phyloP scores from a whole-genome alignment of 2,113 vertebrate species.

The Plecturocebus donacophilus region DNA sequence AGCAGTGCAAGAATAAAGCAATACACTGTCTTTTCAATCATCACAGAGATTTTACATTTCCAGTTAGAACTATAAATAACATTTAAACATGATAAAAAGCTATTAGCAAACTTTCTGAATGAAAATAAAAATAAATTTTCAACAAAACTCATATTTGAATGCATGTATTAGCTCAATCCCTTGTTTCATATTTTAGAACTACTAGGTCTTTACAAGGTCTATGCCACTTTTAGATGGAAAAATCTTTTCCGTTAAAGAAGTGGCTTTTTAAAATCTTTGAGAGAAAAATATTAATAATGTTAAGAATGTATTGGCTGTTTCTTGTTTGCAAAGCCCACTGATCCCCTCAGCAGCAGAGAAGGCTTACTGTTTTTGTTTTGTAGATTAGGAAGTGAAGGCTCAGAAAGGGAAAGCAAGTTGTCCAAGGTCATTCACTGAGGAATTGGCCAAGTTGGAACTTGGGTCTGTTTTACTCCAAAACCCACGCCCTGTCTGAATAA shows the following conservation, averaged over 20 bases:
- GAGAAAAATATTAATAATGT: background rate
- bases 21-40: background rate
- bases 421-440: background rate
- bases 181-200: background rate
- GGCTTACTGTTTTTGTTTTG: background rate
- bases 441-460: background rate
- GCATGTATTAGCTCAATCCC: background rate
- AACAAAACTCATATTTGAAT: background rate
- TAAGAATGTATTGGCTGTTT: background rate
- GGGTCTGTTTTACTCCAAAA: background rate
- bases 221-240: background rate
- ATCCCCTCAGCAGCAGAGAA: background rate
- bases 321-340: background rate
- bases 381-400: background rate
- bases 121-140: background rate
- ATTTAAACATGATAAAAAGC: background rate
- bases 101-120: background rate
- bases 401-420: background rate
- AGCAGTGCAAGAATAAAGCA: no score
- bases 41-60: background rate
- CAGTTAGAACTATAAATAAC: background rate
- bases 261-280: background rate
- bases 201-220: background rate
- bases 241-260: background rate
- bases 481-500: background rate